Evolutionary conservation across 2,888 invertebrate species (phyloP).

Genomic region (Hemistola chrysoprasaria): DNA sequence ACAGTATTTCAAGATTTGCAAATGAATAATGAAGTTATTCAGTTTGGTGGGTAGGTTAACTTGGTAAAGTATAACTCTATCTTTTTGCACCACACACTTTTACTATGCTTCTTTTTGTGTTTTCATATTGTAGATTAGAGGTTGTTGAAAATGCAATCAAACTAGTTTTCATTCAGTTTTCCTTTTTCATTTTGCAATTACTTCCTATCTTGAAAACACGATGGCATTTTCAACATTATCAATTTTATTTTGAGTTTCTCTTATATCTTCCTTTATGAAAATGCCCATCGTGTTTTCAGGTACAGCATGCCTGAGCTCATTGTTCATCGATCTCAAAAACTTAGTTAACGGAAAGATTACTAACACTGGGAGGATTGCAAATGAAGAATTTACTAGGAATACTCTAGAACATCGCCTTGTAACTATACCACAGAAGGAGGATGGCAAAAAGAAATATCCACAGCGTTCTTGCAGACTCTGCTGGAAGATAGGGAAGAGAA

Average conservation of each 20-base stretch:
- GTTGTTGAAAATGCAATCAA: slow-evolving; percentile 82
- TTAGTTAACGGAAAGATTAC: slow-evolving; percentile 75
- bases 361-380: slow-evolving; percentile 57
- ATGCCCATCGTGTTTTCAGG: slow-evolving; percentile 83
- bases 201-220: slow-evolving; percentile 74
- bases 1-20: too few species aligned
- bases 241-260: slow-evolving; percentile 32
- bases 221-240: slow-evolving; percentile 80
- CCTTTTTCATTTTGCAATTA: slow-evolving; percentile 70
- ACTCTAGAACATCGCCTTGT: slow-evolving; percentile 67
- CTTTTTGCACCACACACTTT: too few species aligned
- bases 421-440: slow-evolving; percentile 79
- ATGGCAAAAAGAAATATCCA: slow-evolving; percentile 79
- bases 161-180: slow-evolving; percentile 60
- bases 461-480: slow-evolving; percentile 77
- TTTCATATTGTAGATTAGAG: slow-evolving; percentile 32
- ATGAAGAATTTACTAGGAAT: slow-evolving; percentile 57
- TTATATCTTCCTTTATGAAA: slow-evolving; percentile 55
- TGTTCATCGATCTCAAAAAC: slow-evolving; percentile 78
- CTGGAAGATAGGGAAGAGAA: slow-evolving; percentile 74
- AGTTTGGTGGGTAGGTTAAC: too few species aligned
- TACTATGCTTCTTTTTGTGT: slow-evolving; percentile 1
- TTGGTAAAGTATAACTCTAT: too few species aligned
- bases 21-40: too few species aligned
- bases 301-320: slow-evolving; percentile 73